Percentiles rank a stretch among this genome's conserved stretches.
Evolutionary conservation across 1,140 invertebrate genomes (phyloP).

Genomic region (Brevipalpus yothersi): DNA sequence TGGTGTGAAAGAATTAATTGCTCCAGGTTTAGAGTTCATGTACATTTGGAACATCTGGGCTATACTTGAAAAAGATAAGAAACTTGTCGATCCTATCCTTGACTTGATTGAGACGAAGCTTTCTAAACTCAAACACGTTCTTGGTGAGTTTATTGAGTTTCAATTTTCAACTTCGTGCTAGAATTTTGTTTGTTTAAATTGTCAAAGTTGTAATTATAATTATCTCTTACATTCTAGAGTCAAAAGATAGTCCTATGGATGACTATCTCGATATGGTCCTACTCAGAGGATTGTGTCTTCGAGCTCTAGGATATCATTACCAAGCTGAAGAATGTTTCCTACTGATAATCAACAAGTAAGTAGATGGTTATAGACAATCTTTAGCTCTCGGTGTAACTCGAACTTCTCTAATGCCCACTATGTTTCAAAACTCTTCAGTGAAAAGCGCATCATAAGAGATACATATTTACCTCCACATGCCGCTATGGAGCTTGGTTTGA

Average conservation of each 20-base stretch:
- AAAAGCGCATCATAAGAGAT: constrained; percentile 56
- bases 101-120: constrained; percentile 14
- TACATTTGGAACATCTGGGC: constrained; percentile 79
- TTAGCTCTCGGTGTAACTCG: not conserved
- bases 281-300: constrained; percentile 57
- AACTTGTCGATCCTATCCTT: constrained; percentile 7
- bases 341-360: constrained; percentile 28
- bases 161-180: too few relatives aligned
- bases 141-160: constrained; percentile 9
- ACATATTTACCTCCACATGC: constrained; percentile 63
- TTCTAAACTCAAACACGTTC: constrained; percentile 14
- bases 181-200: not conserved
- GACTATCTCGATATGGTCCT: constrained; percentile 31
- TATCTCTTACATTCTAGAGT: not conserved
- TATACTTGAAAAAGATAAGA: not conserved
- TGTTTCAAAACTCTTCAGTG: constrained; percentile 20
- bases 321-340: constrained; percentile 50
- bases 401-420: not conserved
- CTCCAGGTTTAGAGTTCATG: constrained; percentile 38
- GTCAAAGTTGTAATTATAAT: not conserved
- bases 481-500: constrained; percentile 53
- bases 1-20: not conserved
- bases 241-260: not conserved
- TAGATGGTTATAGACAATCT: not conserved
- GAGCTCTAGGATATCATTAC: constrained; percentile 33